These are phyloP conservation scores for Lampris incognitus DNA, from an alignment of 2,113 vertebrate species.

Conservation along the genomic window DNA sequence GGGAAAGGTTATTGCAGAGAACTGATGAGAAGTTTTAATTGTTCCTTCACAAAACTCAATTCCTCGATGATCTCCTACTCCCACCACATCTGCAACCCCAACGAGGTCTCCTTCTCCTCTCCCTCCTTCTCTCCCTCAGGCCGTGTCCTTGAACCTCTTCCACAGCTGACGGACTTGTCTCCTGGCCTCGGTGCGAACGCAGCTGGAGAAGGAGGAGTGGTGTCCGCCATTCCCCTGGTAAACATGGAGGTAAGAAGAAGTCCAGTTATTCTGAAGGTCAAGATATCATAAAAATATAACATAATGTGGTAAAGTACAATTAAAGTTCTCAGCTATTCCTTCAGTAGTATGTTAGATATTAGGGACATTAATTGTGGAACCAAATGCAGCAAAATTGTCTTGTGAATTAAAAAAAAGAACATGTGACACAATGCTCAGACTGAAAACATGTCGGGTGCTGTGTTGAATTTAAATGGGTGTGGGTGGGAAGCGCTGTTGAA, in stretches of 20 bases:
- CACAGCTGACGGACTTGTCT: constrained; percentile 63
- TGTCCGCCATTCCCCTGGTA: constrained; percentile 75
- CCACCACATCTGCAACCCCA: background rate
- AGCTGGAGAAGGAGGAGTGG: constrained; percentile 57
- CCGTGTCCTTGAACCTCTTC: constrained; percentile 61
- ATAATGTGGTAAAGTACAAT: too few relatives aligned
- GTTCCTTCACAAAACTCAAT: background rate
- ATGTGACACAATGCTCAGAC: background rate
- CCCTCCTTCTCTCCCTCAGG: constrained; percentile 10
- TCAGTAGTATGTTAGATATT: too few relatives aligned
- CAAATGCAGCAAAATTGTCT: too few relatives aligned
- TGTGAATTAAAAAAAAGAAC: too few relatives aligned
- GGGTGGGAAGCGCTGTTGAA: too few relatives aligned
- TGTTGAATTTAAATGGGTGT: background rate
- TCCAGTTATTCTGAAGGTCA: constrained; percentile 11
- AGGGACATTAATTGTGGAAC: too few relatives aligned
- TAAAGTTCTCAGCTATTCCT: too few relatives aligned
- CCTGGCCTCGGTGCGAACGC: constrained; percentile 54
- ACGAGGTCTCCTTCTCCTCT: background rate
- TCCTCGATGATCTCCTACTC: background rate
- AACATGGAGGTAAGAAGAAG: constrained; percentile 25
- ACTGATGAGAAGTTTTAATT: background rate
- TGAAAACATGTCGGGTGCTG: background rate
- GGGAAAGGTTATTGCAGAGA: background rate
- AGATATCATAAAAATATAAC: too few relatives aligned